Percentiles rank a stretch among this genome's conserved stretches.
Evolutionary conservation across 2,797 vertebrate species (phyloP).

Genomic region (Fundulus diaphanus): DNA sequence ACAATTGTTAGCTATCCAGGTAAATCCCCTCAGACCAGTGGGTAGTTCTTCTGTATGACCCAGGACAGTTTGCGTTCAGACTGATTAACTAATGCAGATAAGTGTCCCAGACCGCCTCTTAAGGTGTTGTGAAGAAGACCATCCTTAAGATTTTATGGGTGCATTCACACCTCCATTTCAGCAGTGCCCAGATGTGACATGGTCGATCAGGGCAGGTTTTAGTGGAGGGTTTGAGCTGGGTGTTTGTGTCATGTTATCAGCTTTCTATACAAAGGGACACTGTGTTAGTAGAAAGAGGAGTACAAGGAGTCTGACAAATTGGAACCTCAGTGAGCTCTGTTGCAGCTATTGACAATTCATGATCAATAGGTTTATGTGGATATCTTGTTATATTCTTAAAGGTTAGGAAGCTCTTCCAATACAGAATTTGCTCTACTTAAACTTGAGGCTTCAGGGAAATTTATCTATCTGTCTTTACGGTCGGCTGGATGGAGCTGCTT

Average conservation of each 20-base stretch:
- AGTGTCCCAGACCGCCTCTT: too few species aligned
- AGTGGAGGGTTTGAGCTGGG: neutral
- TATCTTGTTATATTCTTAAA: neutral
- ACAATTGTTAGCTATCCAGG: too few species aligned
- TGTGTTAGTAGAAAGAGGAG: neutral
- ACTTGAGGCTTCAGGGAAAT: neutral
- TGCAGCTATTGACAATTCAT: neutral
- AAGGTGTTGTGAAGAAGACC: neutral
- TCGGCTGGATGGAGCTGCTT: neutral
- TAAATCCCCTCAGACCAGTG: too few species aligned
- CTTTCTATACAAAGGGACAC: neutral
- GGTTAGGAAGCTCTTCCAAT: neutral
- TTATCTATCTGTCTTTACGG: neutral
- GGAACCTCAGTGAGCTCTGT: too few species aligned
- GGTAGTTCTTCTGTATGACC: too few species aligned
- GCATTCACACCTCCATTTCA: neutral
- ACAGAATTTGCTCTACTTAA: neutral
- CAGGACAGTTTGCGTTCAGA: too few species aligned
- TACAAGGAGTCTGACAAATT: neutral
- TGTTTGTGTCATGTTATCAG: neutral
- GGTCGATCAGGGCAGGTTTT: neutral
- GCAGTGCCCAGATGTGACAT: neutral
- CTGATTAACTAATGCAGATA: too few species aligned
- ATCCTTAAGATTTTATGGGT: neutral
- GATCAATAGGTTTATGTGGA: neutral